Evolutionary conservation across 2,888 invertebrate genomes (phyloP).

Genomic region (Thecocarcelia acutangulata): DNA sequence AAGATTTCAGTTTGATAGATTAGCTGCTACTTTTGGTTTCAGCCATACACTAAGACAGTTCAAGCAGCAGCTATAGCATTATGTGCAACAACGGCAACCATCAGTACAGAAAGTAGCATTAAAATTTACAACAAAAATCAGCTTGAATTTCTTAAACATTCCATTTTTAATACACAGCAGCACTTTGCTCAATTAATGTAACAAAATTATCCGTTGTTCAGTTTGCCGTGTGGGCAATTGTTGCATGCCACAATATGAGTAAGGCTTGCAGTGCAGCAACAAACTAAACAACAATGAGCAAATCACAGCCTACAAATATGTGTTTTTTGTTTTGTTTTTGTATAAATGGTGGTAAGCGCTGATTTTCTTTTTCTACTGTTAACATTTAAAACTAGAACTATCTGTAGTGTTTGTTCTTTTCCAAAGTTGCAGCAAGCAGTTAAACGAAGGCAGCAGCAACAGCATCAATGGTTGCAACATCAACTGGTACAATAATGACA

Average conservation of each 20-base stretch:
- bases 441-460: background rate
- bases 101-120: slow-evolving; percentile 34
- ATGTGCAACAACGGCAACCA: slow-evolving; percentile 38
- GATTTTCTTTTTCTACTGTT: background rate
- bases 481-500: slow-evolving; percentile 31
- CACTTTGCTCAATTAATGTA: slow-evolving; percentile 79
- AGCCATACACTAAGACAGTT: slow-evolving; percentile 31
- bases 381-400: slow-evolving; percentile 51
- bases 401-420: slow-evolving; percentile 15
- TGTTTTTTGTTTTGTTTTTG: slow-evolving; percentile 11
- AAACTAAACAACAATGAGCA: slow-evolving; percentile 42
- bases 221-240: slow-evolving; percentile 67
- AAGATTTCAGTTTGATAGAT: slow-evolving; percentile 64
- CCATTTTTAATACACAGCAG: slow-evolving; percentile 71
- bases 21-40: slow-evolving; percentile 62
- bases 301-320: slow-evolving; percentile 58
- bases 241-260: slow-evolving; percentile 75
- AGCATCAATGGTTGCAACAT: slow-evolving; percentile 27
- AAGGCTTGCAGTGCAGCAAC: slow-evolving; percentile 38
- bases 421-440: background rate
- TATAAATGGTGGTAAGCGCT: background rate
- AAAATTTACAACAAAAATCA: slow-evolving; percentile 54
- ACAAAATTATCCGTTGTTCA: slow-evolving; percentile 75
- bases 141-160: slow-evolving; percentile 38
- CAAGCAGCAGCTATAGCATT: slow-evolving; percentile 42